Conservation (phyloP, 2,113 vertebrate species). For the Heterocephalus glaber region DNA sequence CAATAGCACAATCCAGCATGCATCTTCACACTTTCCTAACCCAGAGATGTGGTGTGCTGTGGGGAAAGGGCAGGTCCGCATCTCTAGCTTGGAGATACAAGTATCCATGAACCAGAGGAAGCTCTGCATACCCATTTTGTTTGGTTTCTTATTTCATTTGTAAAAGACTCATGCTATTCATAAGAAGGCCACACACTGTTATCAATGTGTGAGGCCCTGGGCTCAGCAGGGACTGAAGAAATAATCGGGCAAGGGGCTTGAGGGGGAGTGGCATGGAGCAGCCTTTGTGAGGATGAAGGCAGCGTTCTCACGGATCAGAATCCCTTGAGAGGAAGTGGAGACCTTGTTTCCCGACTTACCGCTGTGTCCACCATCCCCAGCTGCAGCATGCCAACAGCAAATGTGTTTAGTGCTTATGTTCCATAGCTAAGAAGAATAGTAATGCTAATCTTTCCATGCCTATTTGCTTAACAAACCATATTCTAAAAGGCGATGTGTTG, state of each 20-base stretch:
- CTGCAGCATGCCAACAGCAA: conserved; percentile 69
- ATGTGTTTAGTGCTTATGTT: conserved; percentile 75
- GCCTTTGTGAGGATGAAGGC: conserved; percentile 39
- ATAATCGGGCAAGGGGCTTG: not conserved
- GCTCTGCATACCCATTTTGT: not conserved
- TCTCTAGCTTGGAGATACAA: not conserved
- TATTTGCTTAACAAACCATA: conserved; percentile 67
- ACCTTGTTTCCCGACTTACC: conserved; percentile 60
- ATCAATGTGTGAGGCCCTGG: not conserved
- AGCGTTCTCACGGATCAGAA: conserved; percentile 49
- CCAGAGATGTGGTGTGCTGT: not conserved
- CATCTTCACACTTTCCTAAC: not conserved
- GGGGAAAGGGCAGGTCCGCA: not conserved
- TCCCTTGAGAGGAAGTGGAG: conserved; percentile 47
- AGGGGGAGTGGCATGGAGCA: not conserved
- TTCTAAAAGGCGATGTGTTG: conserved; percentile 71
- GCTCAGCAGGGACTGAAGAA: not conserved
- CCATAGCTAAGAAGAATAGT: conserved; percentile 75
- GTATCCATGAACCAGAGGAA: not conserved
- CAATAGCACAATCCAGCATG: not conserved
- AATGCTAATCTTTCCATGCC: conserved; percentile 69
- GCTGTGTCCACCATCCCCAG: conserved; percentile 72
- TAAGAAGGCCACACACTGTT: not conserved
- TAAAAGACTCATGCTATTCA: not conserved
- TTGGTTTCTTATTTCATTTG: not conserved